phyloP scores from a whole-genome alignment of 2,113 vertebrate genomes.

The Dromiciops gliroides region DNA sequence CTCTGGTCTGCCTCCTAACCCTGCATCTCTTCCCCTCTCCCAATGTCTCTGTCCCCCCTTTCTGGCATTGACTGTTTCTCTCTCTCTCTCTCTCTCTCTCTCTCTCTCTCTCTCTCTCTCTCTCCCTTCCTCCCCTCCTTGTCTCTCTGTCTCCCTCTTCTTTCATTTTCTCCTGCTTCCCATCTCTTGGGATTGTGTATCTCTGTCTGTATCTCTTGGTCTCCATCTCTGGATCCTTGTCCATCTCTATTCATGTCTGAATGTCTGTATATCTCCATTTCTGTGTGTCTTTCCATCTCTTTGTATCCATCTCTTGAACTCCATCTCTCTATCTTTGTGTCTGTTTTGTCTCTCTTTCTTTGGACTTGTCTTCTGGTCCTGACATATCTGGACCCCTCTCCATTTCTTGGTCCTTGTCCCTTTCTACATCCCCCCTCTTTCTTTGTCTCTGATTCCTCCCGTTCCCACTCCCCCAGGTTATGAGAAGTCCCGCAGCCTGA shows the following conservation, averaged over 20 bases:
- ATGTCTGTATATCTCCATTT: no score
- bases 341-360: not conserved
- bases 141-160: not conserved
- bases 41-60: constrained; percentile 58
- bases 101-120: not conserved
- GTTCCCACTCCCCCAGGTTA: constrained; percentile 80
- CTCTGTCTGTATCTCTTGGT: no score
- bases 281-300: not conserved
- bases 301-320: not conserved
- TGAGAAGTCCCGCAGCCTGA: constrained; percentile 94
- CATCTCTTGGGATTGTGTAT: no score
- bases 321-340: not conserved
- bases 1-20: constrained; percentile 56
- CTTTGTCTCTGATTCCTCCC: constrained; percentile 55
- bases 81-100: constrained; percentile 55
- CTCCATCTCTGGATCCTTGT: not conserved
- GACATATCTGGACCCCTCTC: not conserved
- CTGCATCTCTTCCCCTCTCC: constrained; percentile 62
- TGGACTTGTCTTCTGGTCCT: not conserved
- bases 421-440: not conserved
- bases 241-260: constrained; percentile 45
- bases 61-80: constrained; percentile 63
- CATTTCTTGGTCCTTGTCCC: not conserved
- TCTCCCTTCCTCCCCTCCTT: not conserved
- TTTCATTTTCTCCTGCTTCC: no score